phyloP scores from a whole-genome alignment of 2,888 invertebrate species.

The Apomyelois bistriatella region DNA sequence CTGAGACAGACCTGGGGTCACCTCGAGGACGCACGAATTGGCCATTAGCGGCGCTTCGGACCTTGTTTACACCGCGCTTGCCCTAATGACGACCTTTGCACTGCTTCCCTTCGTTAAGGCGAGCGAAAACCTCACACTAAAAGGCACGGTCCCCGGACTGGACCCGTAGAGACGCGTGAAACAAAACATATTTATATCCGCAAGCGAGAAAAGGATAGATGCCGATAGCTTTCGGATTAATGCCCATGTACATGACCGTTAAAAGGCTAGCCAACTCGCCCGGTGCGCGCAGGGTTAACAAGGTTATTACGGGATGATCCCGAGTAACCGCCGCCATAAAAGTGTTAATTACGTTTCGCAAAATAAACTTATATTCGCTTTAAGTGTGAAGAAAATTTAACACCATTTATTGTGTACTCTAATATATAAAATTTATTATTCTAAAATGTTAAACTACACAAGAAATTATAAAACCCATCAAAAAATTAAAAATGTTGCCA shows the following conservation, averaged over 20 bases:
- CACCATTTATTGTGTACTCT: background rate
- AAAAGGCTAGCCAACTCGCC: conserved; percentile 75
- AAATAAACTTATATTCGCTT: conserved; percentile 59
- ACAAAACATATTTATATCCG: conserved; percentile 48
- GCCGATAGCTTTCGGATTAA: conserved; percentile 77
- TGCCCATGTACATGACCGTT: conserved; percentile 76
- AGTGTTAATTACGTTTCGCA: conserved; percentile 76
- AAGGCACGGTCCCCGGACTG: conserved; percentile 72
- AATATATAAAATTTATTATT: too few species aligned
- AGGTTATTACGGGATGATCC: conserved; percentile 79
- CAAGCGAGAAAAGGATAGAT: conserved; percentile 66
- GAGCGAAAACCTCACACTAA: conserved; percentile 79
- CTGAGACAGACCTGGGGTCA: conserved; percentile 74
- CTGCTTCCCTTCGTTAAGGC: conserved; percentile 80
- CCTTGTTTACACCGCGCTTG: conserved; percentile 80
- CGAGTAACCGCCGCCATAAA: conserved; percentile 74
- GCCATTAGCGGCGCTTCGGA: conserved; percentile 79
- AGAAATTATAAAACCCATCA: too few species aligned
- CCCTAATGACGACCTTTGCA: conserved; percentile 81
- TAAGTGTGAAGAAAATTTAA: conserved; percentile 33
- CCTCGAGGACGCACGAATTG: conserved; percentile 77
- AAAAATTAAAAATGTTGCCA: too few species aligned
- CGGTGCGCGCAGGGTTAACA: conserved; percentile 77
- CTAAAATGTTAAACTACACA: too few species aligned
- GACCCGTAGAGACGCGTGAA: conserved; percentile 65